Base-by-base conservation (phyloP, 2,888 invertebrate species). In the Drosophila ezoana region DNA sequence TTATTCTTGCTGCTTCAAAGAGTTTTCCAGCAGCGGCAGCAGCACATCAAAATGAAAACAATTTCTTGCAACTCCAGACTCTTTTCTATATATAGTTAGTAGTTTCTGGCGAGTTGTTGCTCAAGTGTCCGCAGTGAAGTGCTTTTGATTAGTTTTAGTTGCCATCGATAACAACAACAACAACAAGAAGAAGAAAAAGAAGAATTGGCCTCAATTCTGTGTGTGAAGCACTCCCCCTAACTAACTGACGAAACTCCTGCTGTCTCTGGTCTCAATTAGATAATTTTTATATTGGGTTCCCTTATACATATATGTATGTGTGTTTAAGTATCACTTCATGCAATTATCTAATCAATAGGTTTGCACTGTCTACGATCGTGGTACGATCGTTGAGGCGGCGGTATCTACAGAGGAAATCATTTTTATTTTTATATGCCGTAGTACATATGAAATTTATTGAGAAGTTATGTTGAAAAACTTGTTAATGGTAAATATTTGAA, bases 261-360 rank as follows among this genome's bases (percentile, higher is more conserved):
- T 28, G 43, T 66, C 37, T 37, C 56, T 60, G 63, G 57, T 64
- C 62, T 72, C 72, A 53, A 56, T 61, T 65, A 66, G 71, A 51
- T 75, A 75, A 57, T 66, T 47, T 57, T 44, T 53, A 4, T 76
- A 40, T 56, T 47, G 73, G 28, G 13, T 32, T 32, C 59, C 67
- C 67, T 35, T 45, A 28, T 14, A 33, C 8, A 10, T 33, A 13
- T 32, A 6, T 35, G 14, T 23, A 1, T 32, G 13, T 41, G 43
- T 35, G 14, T n/a, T 28, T 13, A 18, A 32, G 38, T 32, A 54
- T 13, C 58, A 66, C 49, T 60, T 53, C 56, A 53, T 71, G 85
- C 85, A 82, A 82, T 82, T 87, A 82, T 82, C 82, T 82, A 82
- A 82, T 82, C 82, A 87, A 87, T 78, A 79, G 79, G 88, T 85